Conservation (phyloP, 2,888 invertebrate genomes). For the Trissolcus japonicus region DNA sequence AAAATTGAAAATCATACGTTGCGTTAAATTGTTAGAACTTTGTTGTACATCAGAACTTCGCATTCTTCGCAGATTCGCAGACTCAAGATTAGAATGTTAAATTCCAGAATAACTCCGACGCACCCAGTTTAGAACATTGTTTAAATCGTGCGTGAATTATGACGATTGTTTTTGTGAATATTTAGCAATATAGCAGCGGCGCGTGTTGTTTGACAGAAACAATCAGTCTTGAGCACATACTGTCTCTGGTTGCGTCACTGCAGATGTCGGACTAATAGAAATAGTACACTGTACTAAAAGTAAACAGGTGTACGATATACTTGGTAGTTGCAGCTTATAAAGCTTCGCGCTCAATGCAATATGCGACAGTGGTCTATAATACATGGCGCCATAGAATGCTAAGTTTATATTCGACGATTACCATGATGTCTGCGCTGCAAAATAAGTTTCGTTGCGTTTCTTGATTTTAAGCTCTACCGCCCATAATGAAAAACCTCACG, state of each 20-base stretch:
- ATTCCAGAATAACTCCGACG: no score
- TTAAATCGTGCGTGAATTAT: no score
- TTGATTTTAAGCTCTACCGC: no score
- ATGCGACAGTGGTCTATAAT: conserved; percentile 57
- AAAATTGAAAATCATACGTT: no score
- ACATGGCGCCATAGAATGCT: conserved; percentile 52
- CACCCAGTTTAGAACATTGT: no score
- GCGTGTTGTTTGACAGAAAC: conserved; percentile 34
- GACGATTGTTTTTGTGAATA: no score
- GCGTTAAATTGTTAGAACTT: no score
- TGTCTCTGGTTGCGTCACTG: conserved; percentile 46
- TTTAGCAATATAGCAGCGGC: no score
- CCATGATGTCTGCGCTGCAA: conserved; percentile 37
- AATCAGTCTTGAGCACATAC: conserved; percentile 39
- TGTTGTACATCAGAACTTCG: no score
- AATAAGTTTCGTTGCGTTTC: conserved; percentile 5
- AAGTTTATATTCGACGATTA: conserved; percentile 50
- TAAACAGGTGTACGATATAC: conserved; percentile 64
- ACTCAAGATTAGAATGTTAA: no score
- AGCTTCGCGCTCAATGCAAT: conserved; percentile 59
- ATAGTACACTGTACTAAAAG: conserved; percentile 62
- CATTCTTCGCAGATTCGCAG: no score
- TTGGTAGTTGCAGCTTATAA: conserved; percentile 52
- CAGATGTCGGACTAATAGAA: conserved; percentile 60
- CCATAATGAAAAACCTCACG: no score